phyloP scores from a whole-genome alignment of 2,888 invertebrate species.

The Chalcosyrphus nemorum region DNA sequence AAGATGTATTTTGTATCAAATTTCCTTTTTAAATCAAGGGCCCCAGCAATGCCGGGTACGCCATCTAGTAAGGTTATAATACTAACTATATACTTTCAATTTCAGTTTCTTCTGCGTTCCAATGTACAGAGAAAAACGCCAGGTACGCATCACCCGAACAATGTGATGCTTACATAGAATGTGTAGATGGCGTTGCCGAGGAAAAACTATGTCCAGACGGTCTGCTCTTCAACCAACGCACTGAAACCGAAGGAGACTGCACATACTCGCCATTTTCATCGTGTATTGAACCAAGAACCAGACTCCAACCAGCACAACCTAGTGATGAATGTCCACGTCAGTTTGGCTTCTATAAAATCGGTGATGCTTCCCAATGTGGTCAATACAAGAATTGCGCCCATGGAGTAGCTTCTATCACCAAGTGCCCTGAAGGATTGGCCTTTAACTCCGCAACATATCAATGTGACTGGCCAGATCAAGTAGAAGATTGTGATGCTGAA shows the following conservation, averaged over 20 bases:
- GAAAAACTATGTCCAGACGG: slow-evolving; percentile 92
- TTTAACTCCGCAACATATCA: slow-evolving; percentile 88
- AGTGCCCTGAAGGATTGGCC: slow-evolving; percentile 93
- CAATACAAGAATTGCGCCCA: slow-evolving; percentile 91
- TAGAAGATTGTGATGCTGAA: slow-evolving; percentile 90
- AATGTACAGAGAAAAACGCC: slow-evolving; percentile 87
- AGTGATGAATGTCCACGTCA: slow-evolving; percentile 88
- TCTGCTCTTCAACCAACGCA: slow-evolving; percentile 87
- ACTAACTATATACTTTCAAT: too few species aligned
- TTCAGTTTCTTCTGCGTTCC: slow-evolving; percentile 75
- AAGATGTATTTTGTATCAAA: too few species aligned
- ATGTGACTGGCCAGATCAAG: slow-evolving; percentile 95
- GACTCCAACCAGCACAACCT: slow-evolving; percentile 84
- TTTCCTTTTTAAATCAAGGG: too few species aligned
- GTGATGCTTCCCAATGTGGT: slow-evolving; percentile 87
- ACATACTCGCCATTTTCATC: slow-evolving; percentile 91
- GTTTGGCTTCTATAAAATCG: slow-evolving; percentile 86
- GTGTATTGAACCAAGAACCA: slow-evolving; percentile 86
- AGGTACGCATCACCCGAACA: slow-evolving; percentile 86
- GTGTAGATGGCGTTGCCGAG: slow-evolving; percentile 87
- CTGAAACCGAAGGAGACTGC: slow-evolving; percentile 86
- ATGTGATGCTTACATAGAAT: slow-evolving; percentile 89
- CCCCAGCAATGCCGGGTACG: too few species aligned
- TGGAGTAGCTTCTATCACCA: slow-evolving; percentile 87
- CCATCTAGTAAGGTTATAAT: too few species aligned